Percentiles rank a stretch among this genome's conserved stretches.
Evolutionary conservation across 2,113 vertebrate species (phyloP).

Genomic region (Eclectus roratus): DNA sequence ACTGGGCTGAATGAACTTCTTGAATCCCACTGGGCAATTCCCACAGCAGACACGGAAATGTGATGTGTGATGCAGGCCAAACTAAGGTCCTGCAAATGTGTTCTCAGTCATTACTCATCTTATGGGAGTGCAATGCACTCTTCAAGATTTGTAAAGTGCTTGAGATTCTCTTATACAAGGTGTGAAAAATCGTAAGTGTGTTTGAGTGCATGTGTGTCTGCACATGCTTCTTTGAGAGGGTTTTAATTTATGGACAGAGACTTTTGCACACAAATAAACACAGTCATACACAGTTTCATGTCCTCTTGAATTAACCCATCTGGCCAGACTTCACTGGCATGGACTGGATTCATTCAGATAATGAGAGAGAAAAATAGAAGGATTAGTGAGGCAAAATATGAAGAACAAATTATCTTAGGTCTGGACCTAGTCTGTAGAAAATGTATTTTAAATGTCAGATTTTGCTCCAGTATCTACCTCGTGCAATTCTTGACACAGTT

Average conservation of each 20-base stretch:
- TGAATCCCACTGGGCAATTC: neutral
- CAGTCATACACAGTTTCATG: neutral
- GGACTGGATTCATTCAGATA: neutral
- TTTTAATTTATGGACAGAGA: conserved; percentile 21
- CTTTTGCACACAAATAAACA: neutral
- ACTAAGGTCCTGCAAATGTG: conserved; percentile 2
- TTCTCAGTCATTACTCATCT: conserved; percentile 31
- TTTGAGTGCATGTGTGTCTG: neutral
- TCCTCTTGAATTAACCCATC: neutral
- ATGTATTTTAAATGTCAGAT: neutral
- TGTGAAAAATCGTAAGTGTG: neutral
- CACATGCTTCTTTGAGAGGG: neutral
- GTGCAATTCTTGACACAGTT: neutral
- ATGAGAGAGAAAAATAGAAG: neutral
- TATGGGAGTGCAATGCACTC: neutral
- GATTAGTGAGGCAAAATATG: neutral
- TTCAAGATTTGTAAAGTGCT: conserved; percentile 51
- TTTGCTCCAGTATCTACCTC: neutral
- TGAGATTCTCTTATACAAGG: conserved; percentile 14
- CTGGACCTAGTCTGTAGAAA: neutral
- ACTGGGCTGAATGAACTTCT: conserved; percentile 6
- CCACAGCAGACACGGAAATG: neutral
- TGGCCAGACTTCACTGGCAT: neutral
- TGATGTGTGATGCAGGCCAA: conserved; percentile 20
- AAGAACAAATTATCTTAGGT: neutral